Percentiles rank a stretch among this genome's conserved stretches.
These are phyloP conservation scores for Serranus cabrilla DNA, from an alignment of 2,797 vertebrate species.

Conservation along the genomic window DNA sequence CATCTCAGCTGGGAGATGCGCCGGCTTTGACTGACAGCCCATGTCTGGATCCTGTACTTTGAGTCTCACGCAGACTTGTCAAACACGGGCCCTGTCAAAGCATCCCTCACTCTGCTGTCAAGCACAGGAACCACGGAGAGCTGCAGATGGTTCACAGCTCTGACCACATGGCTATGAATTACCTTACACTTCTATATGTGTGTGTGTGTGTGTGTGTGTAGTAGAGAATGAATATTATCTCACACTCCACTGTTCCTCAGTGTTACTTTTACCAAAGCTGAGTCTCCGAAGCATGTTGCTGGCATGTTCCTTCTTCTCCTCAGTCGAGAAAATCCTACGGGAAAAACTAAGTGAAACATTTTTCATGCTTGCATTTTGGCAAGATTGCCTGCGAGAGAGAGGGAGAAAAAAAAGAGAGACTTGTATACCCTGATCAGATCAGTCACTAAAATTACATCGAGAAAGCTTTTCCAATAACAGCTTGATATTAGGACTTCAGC, in stretches of 20 bases:
- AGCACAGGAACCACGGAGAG: slow-evolving; percentile 56
- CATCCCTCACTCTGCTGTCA: slow-evolving; percentile 80
- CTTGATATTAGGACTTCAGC: slow-evolving; percentile 75
- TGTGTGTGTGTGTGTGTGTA: slow-evolving; percentile 14
- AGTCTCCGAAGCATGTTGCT: slow-evolving; percentile 50
- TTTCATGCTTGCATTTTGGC: slow-evolving; percentile 61
- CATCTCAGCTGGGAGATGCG: slow-evolving; percentile 81
- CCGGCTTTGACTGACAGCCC: slow-evolving; percentile 83
- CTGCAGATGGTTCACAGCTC: slow-evolving; percentile 57
- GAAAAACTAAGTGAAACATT: slow-evolving; percentile 62
- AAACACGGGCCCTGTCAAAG: slow-evolving; percentile 82
- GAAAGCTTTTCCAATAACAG: slow-evolving; percentile 76
- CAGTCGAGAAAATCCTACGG: slow-evolving; percentile 28
- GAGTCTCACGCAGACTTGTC: slow-evolving; percentile 80
- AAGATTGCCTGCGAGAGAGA: slow-evolving; percentile 54
- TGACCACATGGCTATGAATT: slow-evolving; percentile 65
- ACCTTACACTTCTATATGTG: slow-evolving; percentile 30
- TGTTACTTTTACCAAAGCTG: slow-evolving; percentile 30
- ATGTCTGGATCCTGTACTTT: slow-evolving; percentile 84
- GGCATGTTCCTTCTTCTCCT: slow-evolving; percentile 51
- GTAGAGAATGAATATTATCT: slow-evolving; percentile 37
- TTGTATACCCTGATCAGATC: slow-evolving; percentile 73
- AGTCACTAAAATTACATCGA: slow-evolving; percentile 75
- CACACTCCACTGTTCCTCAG: slow-evolving; percentile 22
- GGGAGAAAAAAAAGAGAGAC: slow-evolving; percentile 24